A percentile compares a stretch with the other conserved stretches of the same genome.
Conservation (phyloP, 2,888 invertebrate genomes). For the Epiblema foenella region DNA sequence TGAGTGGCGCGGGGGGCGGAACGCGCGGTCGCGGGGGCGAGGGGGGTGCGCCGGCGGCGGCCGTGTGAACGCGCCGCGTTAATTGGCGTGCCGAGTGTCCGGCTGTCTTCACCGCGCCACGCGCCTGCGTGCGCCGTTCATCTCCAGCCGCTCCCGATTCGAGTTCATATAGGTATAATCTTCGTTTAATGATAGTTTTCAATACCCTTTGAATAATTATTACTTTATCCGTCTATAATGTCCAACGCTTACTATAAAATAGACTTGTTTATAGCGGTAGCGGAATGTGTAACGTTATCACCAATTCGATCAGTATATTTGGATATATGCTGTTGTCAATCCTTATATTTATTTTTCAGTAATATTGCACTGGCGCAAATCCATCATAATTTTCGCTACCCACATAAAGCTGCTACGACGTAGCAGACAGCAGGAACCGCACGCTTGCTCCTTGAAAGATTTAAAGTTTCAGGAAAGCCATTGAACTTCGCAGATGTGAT, state of each 20-base stretch:
- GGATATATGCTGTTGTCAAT: not conserved
- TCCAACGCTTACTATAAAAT: not conserved
- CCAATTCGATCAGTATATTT: too few relatives aligned
- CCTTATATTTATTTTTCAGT: not conserved
- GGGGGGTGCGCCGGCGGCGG: slow-evolving; percentile 52
- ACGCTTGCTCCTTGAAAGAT: not conserved
- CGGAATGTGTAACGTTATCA: too few relatives aligned
- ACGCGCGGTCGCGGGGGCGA: slow-evolving; percentile 52
- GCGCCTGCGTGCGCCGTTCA: slow-evolving; percentile 66
- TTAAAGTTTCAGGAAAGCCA: not conserved
- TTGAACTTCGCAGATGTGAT: not conserved
- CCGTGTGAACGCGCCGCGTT: slow-evolving; percentile 79
- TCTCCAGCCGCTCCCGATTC: slow-evolving; percentile 65
- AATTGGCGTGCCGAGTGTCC: slow-evolving; percentile 79
- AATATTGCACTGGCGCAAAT: not conserved
- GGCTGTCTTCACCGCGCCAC: slow-evolving; percentile 78
- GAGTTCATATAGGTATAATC: slow-evolving; percentile 59
- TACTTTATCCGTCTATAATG: not conserved
- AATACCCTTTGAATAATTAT: not conserved
- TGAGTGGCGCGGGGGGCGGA: slow-evolving; percentile 48
- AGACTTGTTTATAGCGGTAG: too few relatives aligned
- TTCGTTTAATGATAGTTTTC: slow-evolving; percentile 12
- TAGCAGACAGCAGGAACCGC: not conserved
- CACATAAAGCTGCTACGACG: not conserved
- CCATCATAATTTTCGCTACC: not conserved